Evolutionary conservation across 2,113 vertebrate species (phyloP).

Genomic region (Alces alces): DNA sequence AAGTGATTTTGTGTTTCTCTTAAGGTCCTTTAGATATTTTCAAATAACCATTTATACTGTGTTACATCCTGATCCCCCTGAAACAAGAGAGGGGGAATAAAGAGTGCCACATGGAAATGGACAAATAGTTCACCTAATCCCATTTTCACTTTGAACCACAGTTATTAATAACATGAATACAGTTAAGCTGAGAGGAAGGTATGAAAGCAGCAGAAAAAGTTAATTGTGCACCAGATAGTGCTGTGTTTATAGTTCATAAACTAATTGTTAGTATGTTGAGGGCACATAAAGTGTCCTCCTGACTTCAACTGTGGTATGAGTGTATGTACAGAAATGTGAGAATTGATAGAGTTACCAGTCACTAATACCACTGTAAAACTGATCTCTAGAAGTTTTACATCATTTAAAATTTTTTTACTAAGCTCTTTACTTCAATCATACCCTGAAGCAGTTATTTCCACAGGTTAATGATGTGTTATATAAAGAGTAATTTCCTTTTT

Average conservation of each 20-base stretch:
- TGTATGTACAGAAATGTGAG: not conserved
- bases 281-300: not conserved
- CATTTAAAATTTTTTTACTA: conserved; percentile 6
- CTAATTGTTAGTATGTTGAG: not conserved
- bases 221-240: fast-evolving
- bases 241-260: not conserved
- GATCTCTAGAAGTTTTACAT: conserved; percentile 16
- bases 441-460: conserved; percentile 27
- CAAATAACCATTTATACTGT: not conserved
- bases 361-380: not conserved
- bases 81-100: not conserved
- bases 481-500: conserved; percentile 50
- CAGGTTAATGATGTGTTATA: conserved; percentile 43
- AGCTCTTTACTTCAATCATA: not conserved
- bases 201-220: not conserved
- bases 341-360: not conserved
- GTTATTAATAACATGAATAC: not conserved
- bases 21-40: not conserved
- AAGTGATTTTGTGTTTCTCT: conserved; percentile 8
- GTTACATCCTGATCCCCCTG: not conserved
- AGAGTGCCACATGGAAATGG: not conserved
- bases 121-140: not conserved
- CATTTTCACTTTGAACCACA: not conserved
- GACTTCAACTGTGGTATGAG: not conserved
- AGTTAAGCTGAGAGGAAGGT: not conserved